Conservation (phyloP, 1,140 invertebrate species). For the Trinorchestia longiramus region DNA sequence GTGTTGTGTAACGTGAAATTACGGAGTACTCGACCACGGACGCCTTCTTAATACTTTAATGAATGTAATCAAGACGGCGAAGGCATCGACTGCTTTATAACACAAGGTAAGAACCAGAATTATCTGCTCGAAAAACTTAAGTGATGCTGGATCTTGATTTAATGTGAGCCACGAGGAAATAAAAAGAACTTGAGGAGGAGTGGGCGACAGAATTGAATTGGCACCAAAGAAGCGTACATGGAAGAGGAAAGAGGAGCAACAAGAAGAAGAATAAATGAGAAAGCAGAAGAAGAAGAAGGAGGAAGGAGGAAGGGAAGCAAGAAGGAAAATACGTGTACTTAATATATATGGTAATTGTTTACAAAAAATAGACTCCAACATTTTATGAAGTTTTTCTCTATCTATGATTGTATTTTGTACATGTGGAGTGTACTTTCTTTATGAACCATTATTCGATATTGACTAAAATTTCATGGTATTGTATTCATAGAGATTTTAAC, state of each 20-base stretch:
- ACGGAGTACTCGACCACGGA: conserved; percentile 20
- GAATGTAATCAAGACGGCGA: conserved; percentile 34
- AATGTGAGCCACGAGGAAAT: background rate
- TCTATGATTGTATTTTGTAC: too few relatives aligned
- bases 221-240: background rate
- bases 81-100: conserved; percentile 42
- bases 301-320: background rate
- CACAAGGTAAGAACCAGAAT: background rate
- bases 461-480: too few relatives aligned
- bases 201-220: background rate
- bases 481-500: too few relatives aligned
- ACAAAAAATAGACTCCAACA: too few relatives aligned
- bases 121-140: conserved; percentile 31
- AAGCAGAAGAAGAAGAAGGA: background rate
- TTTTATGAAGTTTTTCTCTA: too few relatives aligned
- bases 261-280: background rate
- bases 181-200: background rate
- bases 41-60: conserved; percentile 51
- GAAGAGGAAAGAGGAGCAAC: background rate
- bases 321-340: too few relatives aligned
- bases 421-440: too few relatives aligned
- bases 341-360: too few relatives aligned
- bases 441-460: too few relatives aligned
- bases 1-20: conserved; percentile 46
- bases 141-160: conserved; percentile 45